These are phyloP conservation scores for Pagrus major DNA, from an alignment of 2,113 vertebrate genomes.

Conservation along the genomic window DNA sequence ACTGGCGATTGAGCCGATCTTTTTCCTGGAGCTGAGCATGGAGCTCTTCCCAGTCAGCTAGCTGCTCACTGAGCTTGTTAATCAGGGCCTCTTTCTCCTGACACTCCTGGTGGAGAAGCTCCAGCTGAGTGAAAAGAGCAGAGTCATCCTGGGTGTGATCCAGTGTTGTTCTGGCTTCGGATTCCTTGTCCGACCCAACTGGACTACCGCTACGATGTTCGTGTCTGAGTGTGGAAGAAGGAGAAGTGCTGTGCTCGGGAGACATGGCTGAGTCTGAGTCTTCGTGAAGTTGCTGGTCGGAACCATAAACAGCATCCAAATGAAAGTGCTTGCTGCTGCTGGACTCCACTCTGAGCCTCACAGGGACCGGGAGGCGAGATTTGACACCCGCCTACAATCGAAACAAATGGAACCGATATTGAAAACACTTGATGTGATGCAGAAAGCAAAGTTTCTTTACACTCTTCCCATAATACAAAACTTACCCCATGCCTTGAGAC, in stretches of 20 bases:
- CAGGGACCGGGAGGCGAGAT: slow-evolving; percentile 88
- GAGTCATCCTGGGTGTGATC: slow-evolving; percentile 37
- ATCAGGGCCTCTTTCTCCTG: slow-evolving; percentile 84
- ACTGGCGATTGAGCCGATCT: slow-evolving; percentile 71
- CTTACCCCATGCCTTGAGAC: slow-evolving; percentile 51
- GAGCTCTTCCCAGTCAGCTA: slow-evolving; percentile 73
- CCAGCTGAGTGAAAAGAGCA: slow-evolving; percentile 75
- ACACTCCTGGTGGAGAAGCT: slow-evolving; percentile 84
- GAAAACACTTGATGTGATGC: background rate
- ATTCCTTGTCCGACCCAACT: slow-evolving; percentile 24
- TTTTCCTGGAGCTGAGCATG: slow-evolving; percentile 78
- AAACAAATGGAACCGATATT: slow-evolving; percentile 16
- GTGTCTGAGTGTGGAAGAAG: slow-evolving; percentile 26
- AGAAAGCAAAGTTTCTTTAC: background rate
- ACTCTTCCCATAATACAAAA: background rate
- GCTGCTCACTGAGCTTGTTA: slow-evolving; percentile 73
- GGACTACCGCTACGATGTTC: slow-evolving; percentile 21
- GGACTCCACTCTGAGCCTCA: slow-evolving; percentile 72
- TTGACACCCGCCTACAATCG: slow-evolving; percentile 81
- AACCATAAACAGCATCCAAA: slow-evolving; percentile 7
- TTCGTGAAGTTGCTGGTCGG: slow-evolving; percentile 34
- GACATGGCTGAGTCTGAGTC: slow-evolving; percentile 31
- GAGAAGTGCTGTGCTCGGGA: slow-evolving; percentile 36
- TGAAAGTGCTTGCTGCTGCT: slow-evolving; percentile 44
- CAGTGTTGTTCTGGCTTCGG: slow-evolving; percentile 24